These are phyloP conservation scores for Muscidifurax raptorellus DNA, from an alignment of 1,140 invertebrate genomes.

Conservation along the genomic window DNA sequence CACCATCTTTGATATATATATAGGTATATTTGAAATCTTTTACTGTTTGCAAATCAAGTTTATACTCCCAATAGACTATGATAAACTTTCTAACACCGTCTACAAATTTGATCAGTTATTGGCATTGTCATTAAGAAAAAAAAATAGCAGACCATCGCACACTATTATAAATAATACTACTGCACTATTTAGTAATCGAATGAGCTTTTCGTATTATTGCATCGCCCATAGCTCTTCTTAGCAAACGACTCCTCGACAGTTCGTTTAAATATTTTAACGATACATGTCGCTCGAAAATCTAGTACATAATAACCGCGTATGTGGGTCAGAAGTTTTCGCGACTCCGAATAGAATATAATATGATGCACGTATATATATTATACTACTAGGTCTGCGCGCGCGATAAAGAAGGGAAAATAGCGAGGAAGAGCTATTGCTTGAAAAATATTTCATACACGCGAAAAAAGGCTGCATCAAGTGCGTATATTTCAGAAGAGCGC, in stretches of 20 bases:
- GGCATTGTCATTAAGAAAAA: no score
- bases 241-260: background rate
- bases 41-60: no score
- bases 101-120: no score
- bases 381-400: background rate
- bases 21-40: no score
- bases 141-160: no score
- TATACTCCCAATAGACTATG: no score
- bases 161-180: no score
- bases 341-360: background rate
- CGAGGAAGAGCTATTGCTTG: background rate
- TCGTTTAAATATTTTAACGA: background rate
- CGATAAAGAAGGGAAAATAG: slow-evolving; percentile 12
- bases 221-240: no score
- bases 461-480: background rate
- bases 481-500: slow-evolving; percentile 10
- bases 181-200: no score
- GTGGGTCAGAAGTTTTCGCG: background rate
- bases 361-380: background rate
- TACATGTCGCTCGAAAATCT: background rate
- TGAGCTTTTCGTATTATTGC: no score
- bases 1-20: no score
- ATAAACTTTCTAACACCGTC: no score
- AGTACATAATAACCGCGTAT: background rate
- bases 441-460: background rate